These are phyloP conservation scores for Phaonia tiefii DNA, from an alignment of 2,888 invertebrate species.

Conservation along the genomic window DNA sequence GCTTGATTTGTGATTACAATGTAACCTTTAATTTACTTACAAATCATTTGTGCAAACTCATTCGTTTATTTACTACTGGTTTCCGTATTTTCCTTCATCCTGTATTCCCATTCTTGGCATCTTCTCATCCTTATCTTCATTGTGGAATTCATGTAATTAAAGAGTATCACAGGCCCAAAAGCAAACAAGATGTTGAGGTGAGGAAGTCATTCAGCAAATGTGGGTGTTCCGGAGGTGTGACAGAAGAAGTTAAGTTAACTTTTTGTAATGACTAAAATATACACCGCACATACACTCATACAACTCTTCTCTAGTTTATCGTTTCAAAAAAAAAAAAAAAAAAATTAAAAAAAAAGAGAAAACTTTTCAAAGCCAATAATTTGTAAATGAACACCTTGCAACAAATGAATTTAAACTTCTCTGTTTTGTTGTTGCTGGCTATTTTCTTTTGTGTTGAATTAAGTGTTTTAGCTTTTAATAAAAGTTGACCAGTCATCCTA, in stretches of 20 bases:
- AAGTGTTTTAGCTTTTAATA: neutral
- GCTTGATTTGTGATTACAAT: slow-evolving; percentile 54
- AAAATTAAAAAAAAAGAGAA: slow-evolving; percentile 1
- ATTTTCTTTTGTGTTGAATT: neutral
- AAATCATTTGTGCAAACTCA: slow-evolving; percentile 26
- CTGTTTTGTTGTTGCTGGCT: neutral
- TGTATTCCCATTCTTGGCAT: neutral
- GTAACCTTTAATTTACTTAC: slow-evolving; percentile 51
- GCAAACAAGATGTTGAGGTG: slow-evolving; percentile 8
- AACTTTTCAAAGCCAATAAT: slow-evolving; percentile 47
- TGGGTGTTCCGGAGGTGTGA: neutral
- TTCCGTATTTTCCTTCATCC: neutral
- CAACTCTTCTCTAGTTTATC: slow-evolving; percentile 12
- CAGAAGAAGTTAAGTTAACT: neutral
- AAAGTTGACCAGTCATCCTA: slow-evolving; percentile 18
- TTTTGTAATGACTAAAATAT: slow-evolving; percentile 16
- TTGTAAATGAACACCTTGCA: slow-evolving; percentile 50
- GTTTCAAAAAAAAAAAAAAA: slow-evolving; percentile 28
- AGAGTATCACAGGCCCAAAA: slow-evolving; percentile 13
- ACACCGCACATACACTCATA: neutral
- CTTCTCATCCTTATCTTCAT: slow-evolving; percentile 2
- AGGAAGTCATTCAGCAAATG: neutral
- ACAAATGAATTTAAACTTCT: slow-evolving; percentile 39
- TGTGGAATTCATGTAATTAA: slow-evolving; percentile 25
- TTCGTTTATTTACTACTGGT: slow-evolving; percentile 8